Percentiles rank a stretch among this genome's conserved stretches.
phyloP scores from a whole-genome alignment of 2,888 invertebrate species.

The Lasioglossum marginatum region DNA sequence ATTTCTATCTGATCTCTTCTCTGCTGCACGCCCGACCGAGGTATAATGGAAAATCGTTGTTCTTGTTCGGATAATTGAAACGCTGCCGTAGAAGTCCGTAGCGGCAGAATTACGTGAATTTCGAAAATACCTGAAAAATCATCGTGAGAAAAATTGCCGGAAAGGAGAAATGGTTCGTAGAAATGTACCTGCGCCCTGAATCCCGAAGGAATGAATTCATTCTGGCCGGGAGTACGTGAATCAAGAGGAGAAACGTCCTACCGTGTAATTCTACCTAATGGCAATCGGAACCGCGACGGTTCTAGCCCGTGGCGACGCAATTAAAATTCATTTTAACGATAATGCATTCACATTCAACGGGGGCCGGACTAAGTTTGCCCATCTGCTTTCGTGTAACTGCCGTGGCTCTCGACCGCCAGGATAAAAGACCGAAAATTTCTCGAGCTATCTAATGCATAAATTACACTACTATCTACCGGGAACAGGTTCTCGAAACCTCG shows the following conservation, averaged over 20 bases:
- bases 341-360: slow-evolving; percentile 24
- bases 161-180: not conserved
- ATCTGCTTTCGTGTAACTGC: slow-evolving; percentile 15
- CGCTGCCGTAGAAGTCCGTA: not conserved
- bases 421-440: slow-evolving; percentile 25
- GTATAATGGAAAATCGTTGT: slow-evolving; percentile 18
- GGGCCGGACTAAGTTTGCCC: slow-evolving; percentile 8
- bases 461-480: slow-evolving; percentile 37
- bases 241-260: not conserved
- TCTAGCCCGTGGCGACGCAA: not conserved
- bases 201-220: not conserved
- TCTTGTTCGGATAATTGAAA: slow-evolving; percentile 2
- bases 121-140: not conserved
- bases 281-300: not conserved
- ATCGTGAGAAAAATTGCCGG: not conserved
- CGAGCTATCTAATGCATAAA: slow-evolving; percentile 46
- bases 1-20: slow-evolving; percentile 13
- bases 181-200: not conserved
- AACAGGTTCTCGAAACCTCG: slow-evolving; percentile 24
- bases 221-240: slow-evolving; percentile 5
- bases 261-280: not conserved
- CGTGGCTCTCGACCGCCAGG: not conserved
- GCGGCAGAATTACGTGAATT: not conserved
- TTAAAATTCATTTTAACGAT: slow-evolving; percentile 42
- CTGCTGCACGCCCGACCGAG: not conserved